phyloP scores from a whole-genome alignment of 2,888 invertebrate genomes.

The Acronicta leporina region DNA sequence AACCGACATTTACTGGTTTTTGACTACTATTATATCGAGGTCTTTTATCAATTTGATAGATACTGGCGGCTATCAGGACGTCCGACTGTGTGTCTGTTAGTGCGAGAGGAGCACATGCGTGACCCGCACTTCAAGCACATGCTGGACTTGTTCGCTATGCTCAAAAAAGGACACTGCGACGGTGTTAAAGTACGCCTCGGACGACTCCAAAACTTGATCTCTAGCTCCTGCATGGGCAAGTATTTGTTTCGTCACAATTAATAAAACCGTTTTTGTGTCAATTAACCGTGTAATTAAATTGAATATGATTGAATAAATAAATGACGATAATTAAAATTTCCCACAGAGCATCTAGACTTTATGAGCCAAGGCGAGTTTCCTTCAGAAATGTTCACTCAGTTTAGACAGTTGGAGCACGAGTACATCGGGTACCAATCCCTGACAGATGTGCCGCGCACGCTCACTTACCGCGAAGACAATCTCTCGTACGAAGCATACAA shows the following conservation, averaged over 20 bases:
- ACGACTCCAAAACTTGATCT: conserved; percentile 97
- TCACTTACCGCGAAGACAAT: conserved; percentile 92
- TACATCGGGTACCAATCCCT: conserved; percentile 98
- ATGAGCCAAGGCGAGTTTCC: conserved; percentile 95
- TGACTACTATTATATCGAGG: too few species aligned
- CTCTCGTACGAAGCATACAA: conserved; percentile 88
- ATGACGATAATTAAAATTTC: neutral
- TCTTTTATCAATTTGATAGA: conserved; percentile 1
- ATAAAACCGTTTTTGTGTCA: too few species aligned
- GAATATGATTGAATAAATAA: too few species aligned
- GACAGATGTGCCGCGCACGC: conserved; percentile 96
- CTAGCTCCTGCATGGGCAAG: conserved; percentile 98
- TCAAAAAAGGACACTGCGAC: conserved; percentile 99
- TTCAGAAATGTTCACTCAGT: conserved; percentile 93
- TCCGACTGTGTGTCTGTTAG: conserved; percentile 98
- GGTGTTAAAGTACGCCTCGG: conserved; percentile 98
- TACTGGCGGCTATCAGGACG: conserved; percentile 99
- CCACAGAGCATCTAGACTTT: conserved; percentile 98
- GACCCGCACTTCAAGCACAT: conserved; percentile 99
- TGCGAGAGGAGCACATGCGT: conserved; percentile 98
- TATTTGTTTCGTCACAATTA: neutral
- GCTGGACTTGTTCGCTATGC: conserved; percentile 98
- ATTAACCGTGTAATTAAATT: too few species aligned
- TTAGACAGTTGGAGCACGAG: conserved; percentile 96
- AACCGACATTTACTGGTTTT: too few species aligned